These are phyloP conservation scores for Xenopus borealis DNA, from an alignment of 2,113 vertebrate species.

Conservation along the genomic window DNA sequence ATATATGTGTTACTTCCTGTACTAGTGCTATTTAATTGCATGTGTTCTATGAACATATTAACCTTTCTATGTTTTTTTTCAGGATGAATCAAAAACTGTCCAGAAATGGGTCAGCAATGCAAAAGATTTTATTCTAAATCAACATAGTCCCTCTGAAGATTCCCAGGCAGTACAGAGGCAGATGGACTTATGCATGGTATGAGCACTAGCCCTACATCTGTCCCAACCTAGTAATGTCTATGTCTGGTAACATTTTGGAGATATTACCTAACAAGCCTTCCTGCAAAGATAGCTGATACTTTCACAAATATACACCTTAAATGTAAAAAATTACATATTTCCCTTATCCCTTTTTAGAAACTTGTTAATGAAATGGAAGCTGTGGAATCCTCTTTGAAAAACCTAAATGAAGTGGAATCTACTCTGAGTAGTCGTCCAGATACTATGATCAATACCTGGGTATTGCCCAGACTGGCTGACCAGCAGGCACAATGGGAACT, in stretches of 20 bases:
- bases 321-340: no score
- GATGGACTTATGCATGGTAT: slow-evolving; percentile 83
- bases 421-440: slow-evolving; percentile 68
- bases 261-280: no score
- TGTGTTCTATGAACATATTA: no score
- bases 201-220: background rate
- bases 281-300: no score
- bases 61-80: background rate
- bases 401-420: slow-evolving; percentile 77
- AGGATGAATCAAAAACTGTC: slow-evolving; percentile 75
- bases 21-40: no score
- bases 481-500: slow-evolving; percentile 74
- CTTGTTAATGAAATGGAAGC: slow-evolving; percentile 73
- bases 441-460: slow-evolving; percentile 70
- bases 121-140: slow-evolving; percentile 74
- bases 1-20: no score
- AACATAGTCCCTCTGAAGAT: slow-evolving; percentile 61
- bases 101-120: slow-evolving; percentile 80
- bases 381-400: slow-evolving; percentile 78
- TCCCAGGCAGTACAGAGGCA: slow-evolving; percentile 72
- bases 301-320: no score
- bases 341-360: slow-evolving; percentile 58
- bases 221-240: no score
- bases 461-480: slow-evolving; percentile 69
- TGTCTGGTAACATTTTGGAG: no score